Evolutionary conservation across 2,113 vertebrate genomes (phyloP), one percentile per base, ranked within the genome.

Genomic region (Hystrix brachyura): DNA sequence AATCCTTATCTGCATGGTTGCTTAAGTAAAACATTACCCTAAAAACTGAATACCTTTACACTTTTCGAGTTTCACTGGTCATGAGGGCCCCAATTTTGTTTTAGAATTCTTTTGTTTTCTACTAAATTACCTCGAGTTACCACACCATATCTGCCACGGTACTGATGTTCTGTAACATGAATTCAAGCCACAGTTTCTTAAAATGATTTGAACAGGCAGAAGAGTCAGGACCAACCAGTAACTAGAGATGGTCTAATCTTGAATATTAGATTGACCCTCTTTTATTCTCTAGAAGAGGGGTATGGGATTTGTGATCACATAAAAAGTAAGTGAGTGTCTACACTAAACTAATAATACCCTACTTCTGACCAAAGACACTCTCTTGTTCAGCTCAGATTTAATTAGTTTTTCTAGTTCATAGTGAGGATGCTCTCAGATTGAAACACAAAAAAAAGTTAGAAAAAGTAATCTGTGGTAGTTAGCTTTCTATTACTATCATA

Each of bases 21-120:
- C 38, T 55, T 65, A 71, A 62, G 10, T n/a, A 82, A 79, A 51
- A 23, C 15, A n/a, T 18, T 84, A 12, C 57, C 71, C 65, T 92
- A 34, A 90, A 92, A 97, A 80, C 34, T 34, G 67, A 86, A 82
- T 10, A 0, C 19, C 19, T 14, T 14, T 23, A 9, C 9, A 48
- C 34, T 11, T 76, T 78, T n/a, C 17, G 85, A 19, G 18, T 76
- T 87, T 76, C 67, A 13, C 8, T 60, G 85, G 21, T 83, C 67
- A 62, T 6, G 2, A 57, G 9, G 17, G 1, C 79, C 43, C 48
- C 43, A 57, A 7, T 80, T 46, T 91, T 55, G 65, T 71, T 48
- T 94, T 69, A 38, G 46, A 94, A 86, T 51, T 18, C 3, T 80
- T 94, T 84, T 23, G 17, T 92, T 95, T 86, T 74, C 51, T 79